These are phyloP conservation scores for Aviceda subcristata DNA, from an alignment of 2,113 vertebrate species.

Conservation along the genomic window DNA sequence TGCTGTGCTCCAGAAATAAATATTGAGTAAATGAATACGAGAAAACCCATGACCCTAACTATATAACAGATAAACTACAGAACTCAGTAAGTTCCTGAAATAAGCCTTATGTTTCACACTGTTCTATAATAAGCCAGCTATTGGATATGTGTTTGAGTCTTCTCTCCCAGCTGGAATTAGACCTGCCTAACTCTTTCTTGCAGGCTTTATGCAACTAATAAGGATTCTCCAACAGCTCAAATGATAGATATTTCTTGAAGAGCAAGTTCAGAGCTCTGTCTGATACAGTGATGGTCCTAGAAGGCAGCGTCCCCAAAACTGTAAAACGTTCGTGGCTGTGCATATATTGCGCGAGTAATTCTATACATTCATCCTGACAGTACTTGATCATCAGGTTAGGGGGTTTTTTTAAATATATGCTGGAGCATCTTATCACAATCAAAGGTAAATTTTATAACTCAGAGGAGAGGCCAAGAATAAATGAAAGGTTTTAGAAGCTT, in stretches of 20 bases:
- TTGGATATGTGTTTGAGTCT: neutral
- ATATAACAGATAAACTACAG: neutral
- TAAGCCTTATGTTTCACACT: neutral
- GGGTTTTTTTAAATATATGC: neutral
- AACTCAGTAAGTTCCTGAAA: neutral
- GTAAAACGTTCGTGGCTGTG: neutral
- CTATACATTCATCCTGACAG: neutral
- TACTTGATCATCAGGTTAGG: neutral
- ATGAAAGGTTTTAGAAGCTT: neutral
- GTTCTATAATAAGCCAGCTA: neutral
- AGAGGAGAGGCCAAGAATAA: neutral
- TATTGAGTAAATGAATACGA: neutral
- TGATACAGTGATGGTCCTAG: neutral
- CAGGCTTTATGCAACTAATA: neutral
- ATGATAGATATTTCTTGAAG: neutral
- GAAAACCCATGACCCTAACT: neutral
- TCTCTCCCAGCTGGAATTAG: neutral
- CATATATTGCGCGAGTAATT: neutral
- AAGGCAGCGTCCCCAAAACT: neutral
- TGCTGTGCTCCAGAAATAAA: neutral
- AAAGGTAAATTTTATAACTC: neutral
- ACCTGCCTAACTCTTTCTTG: neutral
- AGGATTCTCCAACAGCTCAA: neutral
- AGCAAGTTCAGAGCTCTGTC: neutral
- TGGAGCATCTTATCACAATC: neutral